A percentile compares a stretch with the other conserved stretches of the same genome.
Evolutionary conservation across 1,140 invertebrate genomes (phyloP).

Genomic region (Helicoverpa zea): DNA sequence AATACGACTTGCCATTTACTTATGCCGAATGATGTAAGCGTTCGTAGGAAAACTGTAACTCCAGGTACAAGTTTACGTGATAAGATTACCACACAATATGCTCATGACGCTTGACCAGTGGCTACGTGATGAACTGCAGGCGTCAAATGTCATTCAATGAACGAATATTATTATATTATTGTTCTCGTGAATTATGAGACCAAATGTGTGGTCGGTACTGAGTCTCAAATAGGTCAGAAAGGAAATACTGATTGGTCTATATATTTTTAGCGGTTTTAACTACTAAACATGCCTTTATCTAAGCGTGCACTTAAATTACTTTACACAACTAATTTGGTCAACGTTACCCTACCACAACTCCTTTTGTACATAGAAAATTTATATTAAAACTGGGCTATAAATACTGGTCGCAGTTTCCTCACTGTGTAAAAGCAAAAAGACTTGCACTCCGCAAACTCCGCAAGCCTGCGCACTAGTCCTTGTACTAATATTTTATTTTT

Average conservation of each 20-base stretch:
- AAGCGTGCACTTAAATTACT: neutral
- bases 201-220: neutral
- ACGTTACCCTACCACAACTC: slow-evolving; percentile 35
- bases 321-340: slow-evolving; percentile 25
- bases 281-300: neutral
- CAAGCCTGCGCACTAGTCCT: slow-evolving; percentile 49
- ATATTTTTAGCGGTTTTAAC: neutral
- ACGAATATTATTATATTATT: slow-evolving; percentile 33
- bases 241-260: too few species aligned
- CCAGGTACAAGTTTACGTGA: slow-evolving; percentile 25
- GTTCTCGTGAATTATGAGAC: neutral
- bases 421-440: slow-evolving; percentile 50
- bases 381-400: slow-evolving; percentile 51
- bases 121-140: slow-evolving; percentile 40
- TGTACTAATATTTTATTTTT: slow-evolving; percentile 47
- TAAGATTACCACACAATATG: slow-evolving; percentile 47
- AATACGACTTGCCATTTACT: slow-evolving; percentile 30
- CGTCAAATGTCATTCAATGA: slow-evolving; percentile 4
- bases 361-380: slow-evolving; percentile 39
- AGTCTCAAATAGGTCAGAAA: neutral
- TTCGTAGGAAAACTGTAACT: slow-evolving; percentile 38
- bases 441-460: slow-evolving; percentile 27
- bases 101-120: slow-evolving; percentile 12
- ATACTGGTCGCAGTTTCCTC: slow-evolving; percentile 52
- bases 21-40: slow-evolving; percentile 36